Conservation (phyloP, 2,113 vertebrate species). For the Pygathrix nemaeus region DNA sequence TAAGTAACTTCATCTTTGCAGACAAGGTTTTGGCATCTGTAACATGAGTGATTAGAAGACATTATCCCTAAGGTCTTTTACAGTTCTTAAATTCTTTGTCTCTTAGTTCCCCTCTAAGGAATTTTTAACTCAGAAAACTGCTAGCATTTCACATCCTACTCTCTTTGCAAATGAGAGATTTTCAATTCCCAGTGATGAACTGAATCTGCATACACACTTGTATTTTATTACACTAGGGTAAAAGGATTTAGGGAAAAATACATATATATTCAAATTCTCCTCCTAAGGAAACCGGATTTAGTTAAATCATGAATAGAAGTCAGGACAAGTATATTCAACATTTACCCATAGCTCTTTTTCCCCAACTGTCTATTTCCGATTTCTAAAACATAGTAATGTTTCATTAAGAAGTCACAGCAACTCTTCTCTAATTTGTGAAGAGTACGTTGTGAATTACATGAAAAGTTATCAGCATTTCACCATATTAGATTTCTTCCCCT, state of each 20-base stretch:
- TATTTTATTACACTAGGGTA: slow-evolving; percentile 73
- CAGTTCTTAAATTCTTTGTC: slow-evolving; percentile 33
- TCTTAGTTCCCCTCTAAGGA: slow-evolving; percentile 33
- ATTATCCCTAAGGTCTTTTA: slow-evolving; percentile 30
- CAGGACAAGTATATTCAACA: slow-evolving; percentile 75
- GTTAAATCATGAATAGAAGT: slow-evolving; percentile 77
- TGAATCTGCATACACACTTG: slow-evolving; percentile 70
- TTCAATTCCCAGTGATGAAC: slow-evolving; percentile 75
- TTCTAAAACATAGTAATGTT: slow-evolving; percentile 71
- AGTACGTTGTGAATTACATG: slow-evolving; percentile 70
- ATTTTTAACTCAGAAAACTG: slow-evolving; percentile 55
- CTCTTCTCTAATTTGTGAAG: slow-evolving; percentile 73
- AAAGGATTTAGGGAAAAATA: slow-evolving; percentile 67
- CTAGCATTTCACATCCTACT: slow-evolving; percentile 58
- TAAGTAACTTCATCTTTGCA: slow-evolving; percentile 6
- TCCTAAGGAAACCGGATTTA: slow-evolving; percentile 77
- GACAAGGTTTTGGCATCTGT: not conserved
- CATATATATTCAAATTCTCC: not conserved
- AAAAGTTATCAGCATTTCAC: slow-evolving; percentile 71
- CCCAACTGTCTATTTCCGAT: slow-evolving; percentile 64
- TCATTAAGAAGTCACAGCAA: slow-evolving; percentile 77
- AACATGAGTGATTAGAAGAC: not conserved
- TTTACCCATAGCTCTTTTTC: slow-evolving; percentile 52
- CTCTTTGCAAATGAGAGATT: slow-evolving; percentile 69
- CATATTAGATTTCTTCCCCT: slow-evolving; percentile 65